These are phyloP conservation scores for Drosophila ananassae DNA, from an alignment of 1,140 invertebrate species.

Conservation along the genomic window DNA sequence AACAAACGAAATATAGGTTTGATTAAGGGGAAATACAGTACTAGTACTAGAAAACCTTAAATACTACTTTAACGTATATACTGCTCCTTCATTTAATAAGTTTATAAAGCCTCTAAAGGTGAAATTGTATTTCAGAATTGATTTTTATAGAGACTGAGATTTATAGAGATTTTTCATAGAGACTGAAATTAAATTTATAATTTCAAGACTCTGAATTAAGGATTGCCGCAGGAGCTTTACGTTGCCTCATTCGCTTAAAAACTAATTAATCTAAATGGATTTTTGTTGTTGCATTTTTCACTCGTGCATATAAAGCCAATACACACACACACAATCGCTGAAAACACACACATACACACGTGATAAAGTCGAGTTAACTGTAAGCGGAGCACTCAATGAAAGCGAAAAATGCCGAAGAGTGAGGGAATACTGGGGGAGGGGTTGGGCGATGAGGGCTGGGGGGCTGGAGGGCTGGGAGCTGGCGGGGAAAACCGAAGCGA, in stretches of 20 bases:
- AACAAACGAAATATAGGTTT: too few relatives aligned
- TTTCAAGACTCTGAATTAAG: constrained; percentile 13
- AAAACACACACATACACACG: constrained; percentile 25
- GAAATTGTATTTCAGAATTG: background rate
- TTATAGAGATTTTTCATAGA: too few relatives aligned
- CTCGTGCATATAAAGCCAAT: constrained; percentile 53
- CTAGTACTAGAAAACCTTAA: too few relatives aligned
- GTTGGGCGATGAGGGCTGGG: background rate
- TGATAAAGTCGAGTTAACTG: constrained; percentile 66
- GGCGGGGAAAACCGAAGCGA: constrained; percentile 66
- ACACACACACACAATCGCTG: constrained; percentile 14
- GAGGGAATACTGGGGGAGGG: background rate
- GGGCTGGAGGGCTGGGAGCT: background rate
- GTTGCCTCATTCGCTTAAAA: constrained; percentile 65
- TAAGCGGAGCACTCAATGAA: constrained; percentile 78
- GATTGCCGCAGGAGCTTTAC: constrained; percentile 1
- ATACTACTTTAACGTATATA: too few relatives aligned
- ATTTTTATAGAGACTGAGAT: too few relatives aligned
- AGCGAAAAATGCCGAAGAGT: constrained; percentile 61
- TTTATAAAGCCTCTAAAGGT: too few relatives aligned
- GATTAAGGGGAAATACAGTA: too few relatives aligned
- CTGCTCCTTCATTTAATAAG: too few relatives aligned
- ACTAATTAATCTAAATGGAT: constrained; percentile 83
- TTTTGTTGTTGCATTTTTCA: constrained; percentile 75
- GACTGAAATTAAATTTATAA: background rate